phyloP scores from a whole-genome alignment of 92 coral and sea anemone species.

The Porites lobata region DNA sequence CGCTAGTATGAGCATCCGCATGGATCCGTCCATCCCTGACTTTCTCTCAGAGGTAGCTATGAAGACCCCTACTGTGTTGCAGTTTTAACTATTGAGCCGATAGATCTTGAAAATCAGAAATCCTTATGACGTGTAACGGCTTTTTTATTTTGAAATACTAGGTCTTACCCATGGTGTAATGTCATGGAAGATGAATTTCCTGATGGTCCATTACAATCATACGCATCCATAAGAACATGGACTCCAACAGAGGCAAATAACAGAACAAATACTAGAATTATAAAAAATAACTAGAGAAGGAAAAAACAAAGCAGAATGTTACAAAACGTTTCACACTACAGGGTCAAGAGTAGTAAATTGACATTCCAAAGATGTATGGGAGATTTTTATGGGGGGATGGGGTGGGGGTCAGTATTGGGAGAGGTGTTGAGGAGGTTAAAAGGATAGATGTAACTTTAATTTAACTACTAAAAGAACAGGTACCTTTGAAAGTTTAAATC shows the following conservation, averaged over 20 bases:
- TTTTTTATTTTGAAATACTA: not conserved
- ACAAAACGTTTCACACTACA: too few species aligned
- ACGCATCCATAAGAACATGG: conserved; percentile 82
- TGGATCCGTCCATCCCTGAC: not conserved
- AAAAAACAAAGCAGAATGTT: not conserved
- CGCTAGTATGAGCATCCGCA: too few species aligned
- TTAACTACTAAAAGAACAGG: too few species aligned
- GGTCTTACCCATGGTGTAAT: conserved; percentile 65
- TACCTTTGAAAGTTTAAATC: conserved; percentile 83
- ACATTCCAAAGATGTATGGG: not conserved
- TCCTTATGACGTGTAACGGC: too few species aligned
- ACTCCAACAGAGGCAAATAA: conserved; percentile 78
- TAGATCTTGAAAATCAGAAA: too few species aligned
- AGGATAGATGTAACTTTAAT: not conserved
- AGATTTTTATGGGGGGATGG: too few species aligned
- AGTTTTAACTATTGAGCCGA: too few species aligned
- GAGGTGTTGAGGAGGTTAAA: not conserved
- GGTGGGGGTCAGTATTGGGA: not conserved
- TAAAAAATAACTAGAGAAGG: conserved; percentile 76
- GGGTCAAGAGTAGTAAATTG: not conserved
- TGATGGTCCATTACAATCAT: conserved; percentile 72
- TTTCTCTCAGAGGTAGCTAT: not conserved
- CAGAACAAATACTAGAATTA: conserved; percentile 86
- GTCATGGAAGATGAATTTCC: conserved; percentile 66
- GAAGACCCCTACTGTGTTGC: not conserved